Base-by-base conservation (phyloP, 2,888 invertebrate species). In the Metacarcinus magister region DNA sequence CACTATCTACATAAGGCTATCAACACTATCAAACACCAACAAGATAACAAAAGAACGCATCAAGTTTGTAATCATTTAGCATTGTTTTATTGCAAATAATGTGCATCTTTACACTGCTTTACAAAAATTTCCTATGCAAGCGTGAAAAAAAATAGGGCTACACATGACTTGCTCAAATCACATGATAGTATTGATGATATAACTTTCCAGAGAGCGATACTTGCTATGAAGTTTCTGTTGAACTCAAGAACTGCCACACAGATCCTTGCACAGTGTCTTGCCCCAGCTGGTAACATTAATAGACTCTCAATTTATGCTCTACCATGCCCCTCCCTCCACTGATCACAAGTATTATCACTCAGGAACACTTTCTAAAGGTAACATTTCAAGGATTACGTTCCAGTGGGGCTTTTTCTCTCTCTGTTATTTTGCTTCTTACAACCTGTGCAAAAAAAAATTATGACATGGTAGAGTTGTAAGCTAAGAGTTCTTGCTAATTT, bases 51-150 rank as follows among this genome's bases (percentile, higher is more conserved):
- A 90, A 44, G 43, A 54, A 28, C 90, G 13, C 60, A 92, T 67
- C 91, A 95, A 92, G 95, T 96, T 95, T 96, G 94, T 96, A 96
- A 96, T 95, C 95, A 95, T 96, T 96, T 94, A 96, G 96, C 96
- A 96, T 94, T 60, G 54, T 96, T 96, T 96, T 96, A 96, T 96
- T 96, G 96, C 96, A 96, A 96, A 96, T 95, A 96, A 96, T 96
- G 96, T 96, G 96, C 96, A 95, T 96, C 96, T 96, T 96, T 95
- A 96, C 96, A 96, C 95, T 96, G 95, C 94, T 96, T 96, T 96
- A 96, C 96, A 96, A 96, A 96, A 96, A 94, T 94, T 95, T 95
- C 87, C 94, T 96, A 95, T 94, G 95, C 96, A 96, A 96, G 96
- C 96, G 92, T 96, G 96, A 96, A 94, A 82, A 32, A 96, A 96